These are phyloP conservation scores for Heteropelma amictum DNA, from an alignment of 2,888 invertebrate genomes.

Conservation along the genomic window DNA sequence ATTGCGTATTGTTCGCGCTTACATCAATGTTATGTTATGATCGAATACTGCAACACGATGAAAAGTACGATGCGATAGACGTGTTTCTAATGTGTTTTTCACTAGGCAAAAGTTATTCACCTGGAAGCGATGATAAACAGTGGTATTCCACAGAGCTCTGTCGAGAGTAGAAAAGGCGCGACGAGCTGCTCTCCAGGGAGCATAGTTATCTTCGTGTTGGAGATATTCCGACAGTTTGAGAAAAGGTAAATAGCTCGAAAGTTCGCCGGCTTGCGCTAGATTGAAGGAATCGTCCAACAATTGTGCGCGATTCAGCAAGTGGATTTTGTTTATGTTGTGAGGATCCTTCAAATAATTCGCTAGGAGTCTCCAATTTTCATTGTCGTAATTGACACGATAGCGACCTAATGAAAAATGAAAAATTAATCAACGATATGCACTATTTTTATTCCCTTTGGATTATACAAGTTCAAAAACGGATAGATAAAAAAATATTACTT, in stretches of 20 bases:
- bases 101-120: slow-evolving; percentile 33
- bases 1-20: no score
- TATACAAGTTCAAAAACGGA: not conserved
- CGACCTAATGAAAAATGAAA: slow-evolving; percentile 62
- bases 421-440: not conserved
- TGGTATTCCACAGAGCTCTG: slow-evolving; percentile 77
- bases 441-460: not conserved
- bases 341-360: slow-evolving; percentile 58
- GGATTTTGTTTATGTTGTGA: slow-evolving; percentile 65
- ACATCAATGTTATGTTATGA: not conserved
- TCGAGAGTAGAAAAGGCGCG: slow-evolving; percentile 76
- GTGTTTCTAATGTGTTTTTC: not conserved
- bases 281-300: slow-evolving; percentile 79
- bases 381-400: slow-evolving; percentile 76
- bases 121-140: slow-evolving; percentile 79
- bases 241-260: slow-evolving; percentile 76
- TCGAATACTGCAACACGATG: no score
- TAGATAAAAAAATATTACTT: slow-evolving; percentile 30
- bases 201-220: slow-evolving; percentile 81
- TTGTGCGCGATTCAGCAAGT: slow-evolving; percentile 79
- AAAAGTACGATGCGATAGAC: not conserved
- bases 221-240: slow-evolving; percentile 80
- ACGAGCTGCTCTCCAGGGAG: slow-evolving; percentile 85
- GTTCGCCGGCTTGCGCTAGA: slow-evolving; percentile 77
- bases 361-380: slow-evolving; percentile 72